Base-by-base conservation (phyloP, 2,113 vertebrate genomes). In the Casuarius casuarius region DNA sequence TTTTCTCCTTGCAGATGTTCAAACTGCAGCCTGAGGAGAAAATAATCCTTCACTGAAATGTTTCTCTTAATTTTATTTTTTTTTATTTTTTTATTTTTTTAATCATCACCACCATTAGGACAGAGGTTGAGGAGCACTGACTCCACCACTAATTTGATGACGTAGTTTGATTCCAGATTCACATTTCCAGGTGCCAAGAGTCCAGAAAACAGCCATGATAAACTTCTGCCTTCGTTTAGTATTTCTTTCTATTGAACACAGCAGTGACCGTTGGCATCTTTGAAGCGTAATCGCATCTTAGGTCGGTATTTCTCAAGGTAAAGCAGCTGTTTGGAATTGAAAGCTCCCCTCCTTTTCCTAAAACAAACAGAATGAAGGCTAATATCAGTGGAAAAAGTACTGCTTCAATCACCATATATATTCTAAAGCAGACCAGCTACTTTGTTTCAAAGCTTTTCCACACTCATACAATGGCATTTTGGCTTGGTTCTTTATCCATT, bases 311-410 rank as follows among this genome's bases (percentile, higher is more conserved):
- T 99, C 98, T 99, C 99, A 98, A 99, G 99, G 97, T 99, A 99
- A 98, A 99, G 99, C 98, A 99, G 99, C 98, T 99, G 99, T 98
- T 99, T 99, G 98, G 99, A 99, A 98, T 99, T 99, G 98, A 99
- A 99, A 94, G 99, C 99, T 98, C 99, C 99, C 97, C 99, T 99
- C 98, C 99, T 99, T 98, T 99, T 99, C 98, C 99, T 99, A 86
- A 98, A 98, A 91, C 42, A 91, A 89, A 94, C 42, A 93, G 28
- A 97, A 97, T 0, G 91, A 95, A 66, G 51, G 80, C n/a, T 84
- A 81, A 13, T 10, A 75, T 92, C 80, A 90, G 26, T 31, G 62
- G 59, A 22, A 74, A 70, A 84, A 63, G 40, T 21, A 71, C 31
- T 40, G 28, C 46, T 89, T 83, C n/a, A 10, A 23, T 78, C 44